phyloP scores from a whole-genome alignment of 2,113 vertebrate species.

The Apistogramma diplotaenia region DNA sequence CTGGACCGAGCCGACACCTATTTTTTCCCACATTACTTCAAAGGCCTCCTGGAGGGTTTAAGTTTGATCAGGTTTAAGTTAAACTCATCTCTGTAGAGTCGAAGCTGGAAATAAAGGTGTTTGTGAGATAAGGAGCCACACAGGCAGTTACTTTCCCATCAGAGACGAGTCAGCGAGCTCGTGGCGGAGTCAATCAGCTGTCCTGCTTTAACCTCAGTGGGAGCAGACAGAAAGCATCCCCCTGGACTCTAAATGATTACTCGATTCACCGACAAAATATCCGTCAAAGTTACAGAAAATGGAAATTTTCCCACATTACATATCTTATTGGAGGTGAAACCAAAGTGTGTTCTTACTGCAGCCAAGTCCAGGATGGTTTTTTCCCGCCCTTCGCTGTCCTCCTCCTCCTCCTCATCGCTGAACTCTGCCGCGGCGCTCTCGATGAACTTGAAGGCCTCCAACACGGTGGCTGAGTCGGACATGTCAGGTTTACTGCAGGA shows the following conservation, averaged over 20 bases:
- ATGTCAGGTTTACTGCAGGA: constrained; percentile 84
- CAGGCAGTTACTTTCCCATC: fast-evolving
- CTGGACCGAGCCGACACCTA: too few species aligned
- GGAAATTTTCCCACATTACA: background rate
- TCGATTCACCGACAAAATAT: background rate
- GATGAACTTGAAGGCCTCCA: constrained; percentile 94
- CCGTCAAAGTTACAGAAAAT: background rate
- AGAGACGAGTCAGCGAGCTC: fast-evolving
- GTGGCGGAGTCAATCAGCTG: background rate
- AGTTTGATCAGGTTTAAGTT: too few species aligned
- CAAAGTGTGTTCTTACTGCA: constrained; percentile 76
- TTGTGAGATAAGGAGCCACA: background rate
- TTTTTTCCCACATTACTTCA: too few species aligned
- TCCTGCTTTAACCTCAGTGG: background rate
- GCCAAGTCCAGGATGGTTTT: constrained; percentile 85
- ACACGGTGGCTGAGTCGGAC: constrained; percentile 86
- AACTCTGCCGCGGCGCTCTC: constrained; percentile 91
- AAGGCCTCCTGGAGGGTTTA: too few species aligned
- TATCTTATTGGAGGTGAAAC: background rate
- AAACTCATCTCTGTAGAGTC: too few species aligned
- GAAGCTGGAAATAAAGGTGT: too few species aligned
- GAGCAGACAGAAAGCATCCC: background rate
- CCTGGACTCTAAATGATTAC: background rate
- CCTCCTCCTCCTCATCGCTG: constrained; percentile 93
- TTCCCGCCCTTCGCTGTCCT: constrained; percentile 85